Percentiles rank a stretch among this genome's conserved stretches.
Evolutionary conservation across 1,140 invertebrate genomes (phyloP).

Genomic region (Protaetia brevitarsis): DNA sequence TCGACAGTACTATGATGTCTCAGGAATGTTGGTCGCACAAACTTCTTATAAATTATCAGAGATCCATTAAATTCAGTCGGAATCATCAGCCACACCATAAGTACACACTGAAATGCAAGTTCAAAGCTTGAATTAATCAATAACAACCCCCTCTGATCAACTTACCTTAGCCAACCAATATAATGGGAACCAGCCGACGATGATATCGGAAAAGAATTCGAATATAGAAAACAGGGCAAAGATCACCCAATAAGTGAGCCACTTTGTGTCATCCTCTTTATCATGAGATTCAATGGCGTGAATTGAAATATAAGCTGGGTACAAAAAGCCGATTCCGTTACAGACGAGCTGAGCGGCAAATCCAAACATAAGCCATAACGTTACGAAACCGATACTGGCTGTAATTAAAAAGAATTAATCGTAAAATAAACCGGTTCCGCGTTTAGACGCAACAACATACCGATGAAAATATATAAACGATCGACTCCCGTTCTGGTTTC

Average conservation of each 20-base stretch:
- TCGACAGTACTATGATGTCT: conserved; percentile 68
- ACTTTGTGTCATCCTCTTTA: conserved; percentile 92
- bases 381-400: conserved; percentile 69
- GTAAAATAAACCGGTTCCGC: conserved; percentile 2
- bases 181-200: conserved; percentile 92
- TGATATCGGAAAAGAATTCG: conserved; percentile 91
- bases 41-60: conserved; percentile 73
- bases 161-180: conserved; percentile 99
- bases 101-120: conserved; percentile 72
- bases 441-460: conserved; percentile 56
- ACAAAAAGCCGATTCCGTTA: conserved; percentile 93
- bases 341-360: conserved; percentile 93
- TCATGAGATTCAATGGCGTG: conserved; percentile 70
- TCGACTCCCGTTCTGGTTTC: conserved; percentile 82
- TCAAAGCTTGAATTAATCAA: conserved; percentile 27
- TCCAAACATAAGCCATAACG: conserved; percentile 90
- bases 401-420: conserved; percentile 44
- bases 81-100: conserved; percentile 92
- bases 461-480: conserved; percentile 78
- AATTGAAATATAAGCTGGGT: conserved; percentile 93
- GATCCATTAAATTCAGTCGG: conserved; percentile 92
- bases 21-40: conserved; percentile 87
- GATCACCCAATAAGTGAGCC: conserved; percentile 99
- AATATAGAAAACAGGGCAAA: conserved; percentile 89
- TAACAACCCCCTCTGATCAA: conserved; percentile 31